A percentile compares a stretch with the other conserved stretches of the same genome.
phyloP scores from a whole-genome alignment of 2,888 invertebrate genomes.

The Platycheirus albimanus region DNA sequence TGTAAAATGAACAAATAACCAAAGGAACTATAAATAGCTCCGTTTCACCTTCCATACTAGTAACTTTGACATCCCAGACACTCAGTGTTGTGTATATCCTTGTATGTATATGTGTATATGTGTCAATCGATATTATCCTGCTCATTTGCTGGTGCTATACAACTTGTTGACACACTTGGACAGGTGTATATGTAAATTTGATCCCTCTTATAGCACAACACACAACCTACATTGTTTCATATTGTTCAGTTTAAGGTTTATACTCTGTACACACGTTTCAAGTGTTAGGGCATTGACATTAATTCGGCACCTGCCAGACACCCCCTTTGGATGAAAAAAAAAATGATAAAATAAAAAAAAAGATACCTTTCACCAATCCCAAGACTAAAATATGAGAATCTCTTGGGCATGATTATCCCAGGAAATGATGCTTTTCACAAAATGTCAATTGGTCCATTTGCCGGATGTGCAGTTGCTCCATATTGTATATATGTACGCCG shows the following conservation, averaged over 20 bases:
- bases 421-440: constrained; percentile 57
- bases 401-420: constrained; percentile 50
- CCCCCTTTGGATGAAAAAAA: constrained; percentile 8
- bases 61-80: constrained; percentile 23
- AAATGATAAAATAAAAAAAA: too few species aligned
- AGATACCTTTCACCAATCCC: constrained; percentile 26
- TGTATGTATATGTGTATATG: not conserved
- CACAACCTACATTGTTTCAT: constrained; percentile 24
- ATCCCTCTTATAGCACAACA: constrained; percentile 23
- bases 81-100: constrained; percentile 5
- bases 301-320: constrained; percentile 36
- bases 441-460: constrained; percentile 58
- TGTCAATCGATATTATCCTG: constrained; percentile 49
- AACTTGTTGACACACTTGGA: constrained; percentile 71
- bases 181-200: constrained; percentile 58
- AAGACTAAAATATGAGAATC: constrained; percentile 31
- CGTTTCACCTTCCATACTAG: constrained; percentile 20
- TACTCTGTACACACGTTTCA: constrained; percentile 14
- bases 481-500: too few species aligned
- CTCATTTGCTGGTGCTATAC: constrained; percentile 41
- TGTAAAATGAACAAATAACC: constrained; percentile 59
- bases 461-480: constrained; percentile 55
- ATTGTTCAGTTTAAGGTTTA: constrained; percentile 33
- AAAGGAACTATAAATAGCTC: constrained; percentile 61
- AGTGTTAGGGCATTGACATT: constrained; percentile 66